Evolutionary conservation across 1,140 invertebrate genomes (phyloP).

Genomic region (Temnothorax nylanderi): DNA sequence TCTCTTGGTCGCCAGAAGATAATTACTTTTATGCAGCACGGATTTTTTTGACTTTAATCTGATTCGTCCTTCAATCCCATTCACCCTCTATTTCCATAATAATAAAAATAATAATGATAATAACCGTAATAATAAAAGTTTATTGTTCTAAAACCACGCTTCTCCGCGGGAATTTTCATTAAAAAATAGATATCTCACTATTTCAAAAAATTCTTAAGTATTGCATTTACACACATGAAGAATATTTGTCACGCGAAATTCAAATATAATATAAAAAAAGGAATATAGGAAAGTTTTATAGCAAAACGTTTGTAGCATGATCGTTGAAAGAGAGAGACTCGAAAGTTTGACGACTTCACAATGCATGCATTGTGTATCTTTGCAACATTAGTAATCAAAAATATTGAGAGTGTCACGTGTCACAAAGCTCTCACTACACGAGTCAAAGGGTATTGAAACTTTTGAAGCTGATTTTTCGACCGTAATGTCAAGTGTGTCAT

Average conservation of each 20-base stretch:
- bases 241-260: not conserved
- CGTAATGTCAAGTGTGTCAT: slow-evolving; percentile 44
- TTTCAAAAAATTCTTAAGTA: not conserved
- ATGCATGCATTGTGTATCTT: slow-evolving; percentile 48
- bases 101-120: slow-evolving; percentile 22
- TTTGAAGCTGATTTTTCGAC: slow-evolving; percentile 47
- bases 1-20: not conserved
- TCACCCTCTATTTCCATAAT: not conserved
- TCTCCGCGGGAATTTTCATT: not conserved
- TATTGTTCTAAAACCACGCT: not conserved
- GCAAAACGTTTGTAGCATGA: not conserved
- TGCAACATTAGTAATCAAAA: slow-evolving; percentile 47
- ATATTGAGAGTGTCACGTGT: slow-evolving; percentile 42
- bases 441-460: not conserved
- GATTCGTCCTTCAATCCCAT: not conserved
- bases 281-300: not conserved
- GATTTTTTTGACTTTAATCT: slow-evolving; percentile 16
- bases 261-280: slow-evolving; percentile 24
- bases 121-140: slow-evolving; percentile 17
- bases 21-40: slow-evolving; percentile 21
- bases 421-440: slow-evolving; percentile 24
- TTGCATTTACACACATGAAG: not conserved
- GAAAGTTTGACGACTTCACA: slow-evolving; percentile 49
- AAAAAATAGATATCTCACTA: not conserved
- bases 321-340: slow-evolving; percentile 20